These are phyloP conservation scores for Apotomis turbidana DNA, from an alignment of 2,888 invertebrate genomes.

Conservation along the genomic window DNA sequence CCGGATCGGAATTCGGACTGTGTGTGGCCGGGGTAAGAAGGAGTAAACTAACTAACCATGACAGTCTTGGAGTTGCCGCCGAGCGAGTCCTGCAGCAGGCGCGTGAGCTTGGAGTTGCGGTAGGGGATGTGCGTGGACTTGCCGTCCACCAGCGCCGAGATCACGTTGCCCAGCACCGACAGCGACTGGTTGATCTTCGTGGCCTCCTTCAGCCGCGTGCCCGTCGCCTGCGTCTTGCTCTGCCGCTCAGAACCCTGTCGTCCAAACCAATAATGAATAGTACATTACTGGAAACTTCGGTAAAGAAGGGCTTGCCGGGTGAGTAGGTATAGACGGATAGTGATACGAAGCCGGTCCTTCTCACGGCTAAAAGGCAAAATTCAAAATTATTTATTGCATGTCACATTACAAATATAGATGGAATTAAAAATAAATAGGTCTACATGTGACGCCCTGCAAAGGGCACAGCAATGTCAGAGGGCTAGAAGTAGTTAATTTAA, in stretches of 20 bases:
- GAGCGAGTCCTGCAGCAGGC: conserved; percentile 97
- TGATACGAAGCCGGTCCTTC: too few relatives aligned
- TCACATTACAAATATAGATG: too few relatives aligned
- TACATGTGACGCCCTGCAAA: too few relatives aligned
- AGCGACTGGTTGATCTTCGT: conserved; percentile 99
- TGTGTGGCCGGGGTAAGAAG: background rate
- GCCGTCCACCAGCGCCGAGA: conserved; percentile 98
- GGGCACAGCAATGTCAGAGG: too few relatives aligned
- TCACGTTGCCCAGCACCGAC: conserved; percentile 98
- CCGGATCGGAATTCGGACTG: too few relatives aligned
- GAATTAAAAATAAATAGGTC: too few relatives aligned
- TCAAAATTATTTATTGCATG: too few relatives aligned
- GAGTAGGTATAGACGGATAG: too few relatives aligned
- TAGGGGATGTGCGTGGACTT: conserved; percentile 99
- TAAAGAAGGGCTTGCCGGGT: too few relatives aligned
- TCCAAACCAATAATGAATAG: conserved; percentile 64
- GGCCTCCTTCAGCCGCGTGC: conserved; percentile 96
- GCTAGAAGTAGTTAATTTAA: too few relatives aligned
- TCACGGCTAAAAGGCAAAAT: too few relatives aligned
- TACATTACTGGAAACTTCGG: too few relatives aligned
- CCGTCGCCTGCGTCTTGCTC: conserved; percentile 97
- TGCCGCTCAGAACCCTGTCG: conserved; percentile 97
- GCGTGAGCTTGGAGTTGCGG: conserved; percentile 97
- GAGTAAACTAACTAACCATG: conserved; percentile 86
- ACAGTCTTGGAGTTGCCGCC: conserved; percentile 98